A percentile compares a stretch with the other conserved stretches of the same genome.
Conservation (phyloP, 2,888 invertebrate species). For the Synergus umbraculus region DNA sequence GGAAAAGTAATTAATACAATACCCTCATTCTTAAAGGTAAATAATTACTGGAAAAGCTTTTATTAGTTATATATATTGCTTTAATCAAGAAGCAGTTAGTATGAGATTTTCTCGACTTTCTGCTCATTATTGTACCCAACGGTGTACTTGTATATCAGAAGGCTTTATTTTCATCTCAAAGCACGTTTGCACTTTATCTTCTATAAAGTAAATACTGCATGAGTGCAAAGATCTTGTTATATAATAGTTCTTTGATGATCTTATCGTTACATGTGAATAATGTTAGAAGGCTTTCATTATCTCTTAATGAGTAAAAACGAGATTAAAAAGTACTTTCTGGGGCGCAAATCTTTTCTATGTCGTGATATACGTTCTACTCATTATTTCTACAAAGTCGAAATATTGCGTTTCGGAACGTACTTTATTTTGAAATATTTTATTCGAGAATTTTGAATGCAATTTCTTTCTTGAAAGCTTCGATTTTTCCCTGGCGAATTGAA, state of each 20-base stretch:
- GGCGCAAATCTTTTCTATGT: no score
- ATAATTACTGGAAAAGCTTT: background rate
- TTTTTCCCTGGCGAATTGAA: background rate
- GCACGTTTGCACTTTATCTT: background rate
- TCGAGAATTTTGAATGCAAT: background rate
- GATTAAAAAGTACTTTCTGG: no score
- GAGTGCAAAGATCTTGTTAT: background rate
- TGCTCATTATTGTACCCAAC: constrained; percentile 5
- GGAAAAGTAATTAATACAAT: constrained; percentile 11
- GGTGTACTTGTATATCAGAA: constrained; percentile 2
- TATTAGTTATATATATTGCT: background rate
- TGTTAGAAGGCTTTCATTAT: background rate
- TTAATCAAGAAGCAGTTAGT: background rate
- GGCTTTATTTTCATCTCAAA: constrained; percentile 19
- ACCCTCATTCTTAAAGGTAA: background rate
- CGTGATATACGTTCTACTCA: no score
- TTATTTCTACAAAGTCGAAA: background rate
- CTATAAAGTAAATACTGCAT: background rate
- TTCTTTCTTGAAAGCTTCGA: background rate
- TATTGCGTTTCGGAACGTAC: background rate
- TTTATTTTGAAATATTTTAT: background rate
- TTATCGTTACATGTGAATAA: constrained; percentile 3
- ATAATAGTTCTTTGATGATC: constrained; percentile 15
- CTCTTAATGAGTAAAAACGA: background rate
- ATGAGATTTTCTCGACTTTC: constrained; percentile 12